phyloP scores from a whole-genome alignment of 2,797 vertebrate species.

The Clarias pachynema region DNA sequence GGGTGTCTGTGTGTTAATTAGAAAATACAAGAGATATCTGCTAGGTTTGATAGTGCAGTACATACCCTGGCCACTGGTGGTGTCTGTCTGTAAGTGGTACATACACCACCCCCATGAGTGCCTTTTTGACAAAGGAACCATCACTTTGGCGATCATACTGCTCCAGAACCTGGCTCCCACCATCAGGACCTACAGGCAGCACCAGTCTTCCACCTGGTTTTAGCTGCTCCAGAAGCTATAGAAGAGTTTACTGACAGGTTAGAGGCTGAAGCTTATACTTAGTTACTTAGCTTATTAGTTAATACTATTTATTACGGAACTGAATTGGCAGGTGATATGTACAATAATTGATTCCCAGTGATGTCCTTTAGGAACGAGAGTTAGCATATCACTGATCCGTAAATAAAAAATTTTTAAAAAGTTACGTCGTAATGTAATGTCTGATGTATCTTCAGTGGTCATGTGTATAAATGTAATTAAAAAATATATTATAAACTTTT shows the following conservation, averaged over 20 bases:
- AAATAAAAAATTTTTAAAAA: background rate
- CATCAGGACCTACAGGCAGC: constrained; percentile 84
- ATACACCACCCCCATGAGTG: constrained; percentile 90
- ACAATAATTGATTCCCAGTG: background rate
- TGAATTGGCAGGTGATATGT: background rate
- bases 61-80: constrained; percentile 85
- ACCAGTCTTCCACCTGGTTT: constrained; percentile 88
- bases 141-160: constrained; percentile 87
- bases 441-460: background rate
- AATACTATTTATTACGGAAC: background rate
- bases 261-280: background rate
- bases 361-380: background rate
- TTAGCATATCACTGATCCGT: background rate
- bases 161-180: constrained; percentile 85
- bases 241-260: constrained; percentile 34
- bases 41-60: background rate
- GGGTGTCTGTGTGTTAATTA: too few species aligned
- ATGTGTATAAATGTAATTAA: background rate
- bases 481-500: too few species aligned
- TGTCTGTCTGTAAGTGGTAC: constrained; percentile 90
- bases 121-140: constrained; percentile 80
- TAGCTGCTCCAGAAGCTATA: constrained; percentile 85
- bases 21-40: background rate
- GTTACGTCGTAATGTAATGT: too few species aligned
- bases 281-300: too few species aligned